phyloP scores from a whole-genome alignment of 2,888 invertebrate species.

The Agrotis exclamationis region DNA sequence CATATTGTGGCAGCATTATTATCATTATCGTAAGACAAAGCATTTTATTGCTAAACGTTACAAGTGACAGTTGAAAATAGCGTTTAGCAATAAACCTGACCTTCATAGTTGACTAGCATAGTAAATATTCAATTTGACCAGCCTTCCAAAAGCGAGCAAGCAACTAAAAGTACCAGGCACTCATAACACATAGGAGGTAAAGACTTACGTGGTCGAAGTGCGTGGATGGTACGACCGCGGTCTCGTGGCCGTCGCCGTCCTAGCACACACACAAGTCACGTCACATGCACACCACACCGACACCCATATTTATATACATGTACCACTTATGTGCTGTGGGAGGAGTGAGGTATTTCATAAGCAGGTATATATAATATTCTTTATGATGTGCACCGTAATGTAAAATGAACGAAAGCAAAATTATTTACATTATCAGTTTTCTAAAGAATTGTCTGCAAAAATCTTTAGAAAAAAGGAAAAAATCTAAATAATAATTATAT shows the following conservation, averaged over 20 bases:
- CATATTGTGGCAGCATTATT: too few relatives aligned
- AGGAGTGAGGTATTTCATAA: slow-evolving; percentile 25
- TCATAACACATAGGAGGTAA: slow-evolving; percentile 38
- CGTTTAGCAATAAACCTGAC: too few relatives aligned
- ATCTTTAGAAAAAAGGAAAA: too few relatives aligned
- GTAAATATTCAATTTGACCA: slow-evolving; percentile 32
- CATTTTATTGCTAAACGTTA: too few relatives aligned
- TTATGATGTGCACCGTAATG: neutral
- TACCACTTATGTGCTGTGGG: slow-evolving; percentile 51
- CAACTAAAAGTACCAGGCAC: slow-evolving; percentile 41
- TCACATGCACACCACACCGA: slow-evolving; percentile 86
- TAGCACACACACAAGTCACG: slow-evolving; percentile 82
- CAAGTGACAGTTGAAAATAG: too few relatives aligned
- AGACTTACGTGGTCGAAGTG: slow-evolving; percentile 88
- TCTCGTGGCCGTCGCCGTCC: slow-evolving; percentile 88
- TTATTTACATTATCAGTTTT: too few relatives aligned
- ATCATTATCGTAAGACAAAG: too few relatives aligned
- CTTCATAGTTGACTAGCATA: too few relatives aligned
- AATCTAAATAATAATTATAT: too few relatives aligned
- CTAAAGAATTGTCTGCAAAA: too few relatives aligned
- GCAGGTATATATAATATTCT: neutral
- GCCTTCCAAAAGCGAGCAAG: slow-evolving; percentile 36
- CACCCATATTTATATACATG: slow-evolving; percentile 78
- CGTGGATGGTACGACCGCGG: slow-evolving; percentile 84
- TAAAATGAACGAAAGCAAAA: neutral